A percentile compares a stretch with the other conserved stretches of the same genome.
Evolutionary conservation across 2,797 vertebrate species (phyloP).

Genomic region (Pseudopleuronectes americanus): DNA sequence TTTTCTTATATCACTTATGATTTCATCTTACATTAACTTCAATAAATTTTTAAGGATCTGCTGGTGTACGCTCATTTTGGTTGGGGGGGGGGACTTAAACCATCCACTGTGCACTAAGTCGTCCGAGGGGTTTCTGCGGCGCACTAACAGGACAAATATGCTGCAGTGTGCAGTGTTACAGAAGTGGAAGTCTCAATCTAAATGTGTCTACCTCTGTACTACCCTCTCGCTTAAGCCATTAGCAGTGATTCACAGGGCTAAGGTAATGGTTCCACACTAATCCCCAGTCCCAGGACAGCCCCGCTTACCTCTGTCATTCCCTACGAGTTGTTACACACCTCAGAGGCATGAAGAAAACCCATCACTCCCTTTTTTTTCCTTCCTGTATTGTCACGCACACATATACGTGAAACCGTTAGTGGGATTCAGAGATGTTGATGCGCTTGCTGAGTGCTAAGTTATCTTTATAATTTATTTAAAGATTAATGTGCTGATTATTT

Average conservation of each 20-base stretch:
- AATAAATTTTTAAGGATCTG: conserved; percentile 89
- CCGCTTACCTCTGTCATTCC: conserved; percentile 62
- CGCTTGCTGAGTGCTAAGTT: no score
- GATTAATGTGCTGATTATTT: background rate
- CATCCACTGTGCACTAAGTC: conserved; percentile 8
- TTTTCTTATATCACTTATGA: conserved; percentile 80
- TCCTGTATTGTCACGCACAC: conserved; percentile 8
- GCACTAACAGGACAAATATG: conserved; percentile 40
- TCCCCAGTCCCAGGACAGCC: conserved; percentile 63
- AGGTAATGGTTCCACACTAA: conserved; percentile 74
- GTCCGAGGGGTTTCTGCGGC: conserved; percentile 6
- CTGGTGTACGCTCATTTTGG: conserved; percentile 72
- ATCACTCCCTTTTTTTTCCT: background rate
- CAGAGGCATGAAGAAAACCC: conserved; percentile 26
- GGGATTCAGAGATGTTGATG: conserved; percentile 5
- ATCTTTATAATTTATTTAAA: background rate
- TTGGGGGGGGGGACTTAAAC: conserved; percentile 26
- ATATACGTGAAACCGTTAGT: conserved; percentile 8
- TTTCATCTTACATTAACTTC: conserved; percentile 84
- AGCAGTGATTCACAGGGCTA: conserved; percentile 67
- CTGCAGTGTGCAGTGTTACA: conserved; percentile 40
- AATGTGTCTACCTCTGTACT: conserved; percentile 51
- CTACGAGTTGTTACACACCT: conserved; percentile 55
- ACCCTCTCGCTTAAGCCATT: conserved; percentile 67
- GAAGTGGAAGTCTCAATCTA: conserved; percentile 47